Evolutionary conservation across 1,140 invertebrate species (phyloP), one percentile per base, ranked within the genome.

Genomic region (Helicoverpa armigera): DNA sequence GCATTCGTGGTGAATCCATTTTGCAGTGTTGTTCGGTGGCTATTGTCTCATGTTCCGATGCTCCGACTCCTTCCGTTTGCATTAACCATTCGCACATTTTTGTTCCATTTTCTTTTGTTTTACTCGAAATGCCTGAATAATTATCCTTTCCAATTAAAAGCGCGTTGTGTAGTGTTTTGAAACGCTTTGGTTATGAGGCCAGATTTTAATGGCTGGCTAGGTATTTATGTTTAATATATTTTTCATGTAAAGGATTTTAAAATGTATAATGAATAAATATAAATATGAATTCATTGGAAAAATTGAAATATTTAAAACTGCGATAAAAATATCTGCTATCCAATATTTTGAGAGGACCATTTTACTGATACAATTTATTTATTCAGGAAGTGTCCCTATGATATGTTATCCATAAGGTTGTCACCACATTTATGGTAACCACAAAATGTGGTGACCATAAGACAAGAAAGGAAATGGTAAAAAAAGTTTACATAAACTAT

Each of bases 1-100:
- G 84, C 80, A 84, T 87, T 83, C 87, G 80, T 63, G 80, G 83
- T 83, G 80, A 87, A 88, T 88, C 83, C 83, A 84, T 87, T 86
- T 84, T 81, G 81, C 84, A 70, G 31, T 67, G 82, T 79, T 72
- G 74, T 50, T 80, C 14, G 31, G 77, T 12, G 51, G 5, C 54
- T 60, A 85, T 81, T 80, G 79, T 82, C 81, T 83, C 80, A 75
- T 73, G 63, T 79, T 79, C 76, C 73, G 80, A 85, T 79, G 75
- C 75, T 80, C 67, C 79, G 70, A 58, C 82, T 81, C 81, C 86
- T 84, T 84, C 82, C 82, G 84, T 84, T 80, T 83, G 51, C 79
- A 85, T 87, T 82, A 87, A 80, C 60, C 63, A 72, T 78, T 83
- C 67, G 73, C 78, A 79, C 65, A 77, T 74, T 83, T 82, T 79